Conservation (phyloP, 2,797 vertebrate species). For the Sebastes miniatus region DNA sequence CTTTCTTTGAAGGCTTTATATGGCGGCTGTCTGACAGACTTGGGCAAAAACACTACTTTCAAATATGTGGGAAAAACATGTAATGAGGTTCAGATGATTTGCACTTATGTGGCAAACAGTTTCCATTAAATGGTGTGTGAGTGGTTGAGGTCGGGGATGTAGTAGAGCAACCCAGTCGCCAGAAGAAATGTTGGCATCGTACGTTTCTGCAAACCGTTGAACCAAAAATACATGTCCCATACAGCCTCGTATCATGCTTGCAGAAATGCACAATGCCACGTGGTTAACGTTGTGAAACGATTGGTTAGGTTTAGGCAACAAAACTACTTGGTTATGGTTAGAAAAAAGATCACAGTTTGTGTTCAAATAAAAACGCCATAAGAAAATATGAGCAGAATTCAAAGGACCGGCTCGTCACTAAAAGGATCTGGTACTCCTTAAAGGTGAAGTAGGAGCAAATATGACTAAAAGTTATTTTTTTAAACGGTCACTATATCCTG, state of each 20-base stretch:
- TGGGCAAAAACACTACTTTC: conserved; percentile 28
- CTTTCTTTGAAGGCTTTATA: conserved; percentile 28
- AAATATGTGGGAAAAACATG: conserved; percentile 38
- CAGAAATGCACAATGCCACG: background rate
- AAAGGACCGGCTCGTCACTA: too few species aligned
- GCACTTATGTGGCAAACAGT: conserved; percentile 5
- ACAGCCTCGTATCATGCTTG: background rate
- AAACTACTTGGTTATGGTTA: too few species aligned
- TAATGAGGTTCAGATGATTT: conserved; percentile 9
- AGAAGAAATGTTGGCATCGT: background rate
- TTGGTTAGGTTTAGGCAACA: background rate
- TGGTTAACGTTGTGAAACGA: background rate
- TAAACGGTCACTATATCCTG: too few species aligned
- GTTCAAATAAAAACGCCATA: too few species aligned
- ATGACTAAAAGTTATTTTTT: too few species aligned
- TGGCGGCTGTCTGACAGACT: conserved; percentile 37
- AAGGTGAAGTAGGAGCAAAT: too few species aligned
- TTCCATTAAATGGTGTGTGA: conserved; percentile 26
- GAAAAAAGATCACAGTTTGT: too few species aligned
- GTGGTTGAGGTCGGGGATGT: background rate
- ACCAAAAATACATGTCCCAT: background rate
- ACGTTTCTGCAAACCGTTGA: background rate
- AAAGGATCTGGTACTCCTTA: too few species aligned
- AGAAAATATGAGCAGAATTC: too few species aligned
- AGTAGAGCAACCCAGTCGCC: background rate